These are phyloP conservation scores for Eulemur coronatus DNA, from an alignment of 2,797 vertebrate genomes.

Conservation along the genomic window DNA sequence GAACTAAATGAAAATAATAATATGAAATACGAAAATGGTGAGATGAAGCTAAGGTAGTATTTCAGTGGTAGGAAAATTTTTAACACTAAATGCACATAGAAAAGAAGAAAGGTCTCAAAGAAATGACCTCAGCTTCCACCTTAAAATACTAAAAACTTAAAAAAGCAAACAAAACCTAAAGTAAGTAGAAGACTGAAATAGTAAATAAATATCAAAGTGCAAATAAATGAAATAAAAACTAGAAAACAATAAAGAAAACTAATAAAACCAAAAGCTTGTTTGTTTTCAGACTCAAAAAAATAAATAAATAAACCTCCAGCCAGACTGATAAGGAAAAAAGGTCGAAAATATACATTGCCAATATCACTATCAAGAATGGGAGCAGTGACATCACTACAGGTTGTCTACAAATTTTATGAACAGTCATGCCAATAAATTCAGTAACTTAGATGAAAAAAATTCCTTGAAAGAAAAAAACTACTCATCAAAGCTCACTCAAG, in stretches of 20 bases:
- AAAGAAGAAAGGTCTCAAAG: background rate
- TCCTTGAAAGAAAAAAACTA: background rate
- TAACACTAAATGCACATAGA: background rate
- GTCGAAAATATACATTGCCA: background rate
- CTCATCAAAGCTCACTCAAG: background rate
- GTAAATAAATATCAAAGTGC: background rate
- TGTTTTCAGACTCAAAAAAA: background rate
- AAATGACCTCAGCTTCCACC: background rate
- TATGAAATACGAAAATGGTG: background rate
- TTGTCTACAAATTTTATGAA: background rate
- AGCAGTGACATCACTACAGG: background rate
- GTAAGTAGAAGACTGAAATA: background rate
- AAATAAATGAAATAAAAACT: constrained; percentile 9
- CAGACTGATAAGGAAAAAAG: background rate
- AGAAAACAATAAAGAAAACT: constrained; percentile 11
- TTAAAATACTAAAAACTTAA: background rate
- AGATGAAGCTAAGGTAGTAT: background rate
- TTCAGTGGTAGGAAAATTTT: background rate
- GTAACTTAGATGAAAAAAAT: background rate
- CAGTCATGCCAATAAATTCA: background rate
- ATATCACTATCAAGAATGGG: background rate
- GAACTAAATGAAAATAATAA: background rate
- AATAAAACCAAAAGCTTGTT: background rate
- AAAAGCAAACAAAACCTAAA: background rate
- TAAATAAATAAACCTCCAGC: background rate